phyloP scores from a whole-genome alignment of 2,888 invertebrate genomes.

The Epirrita christyi region DNA sequence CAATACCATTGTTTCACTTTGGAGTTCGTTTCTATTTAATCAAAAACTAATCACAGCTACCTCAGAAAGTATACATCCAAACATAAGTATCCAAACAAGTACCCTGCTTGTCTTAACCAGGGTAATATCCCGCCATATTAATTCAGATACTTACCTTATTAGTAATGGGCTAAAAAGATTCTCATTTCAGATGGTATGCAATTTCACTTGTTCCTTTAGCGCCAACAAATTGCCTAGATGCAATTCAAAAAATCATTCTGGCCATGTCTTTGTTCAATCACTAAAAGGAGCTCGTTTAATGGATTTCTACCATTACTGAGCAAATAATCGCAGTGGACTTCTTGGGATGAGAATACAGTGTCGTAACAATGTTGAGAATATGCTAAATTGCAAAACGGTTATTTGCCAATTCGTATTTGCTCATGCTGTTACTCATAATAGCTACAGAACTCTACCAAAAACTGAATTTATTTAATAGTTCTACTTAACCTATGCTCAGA shows the following conservation, averaged over 20 bases:
- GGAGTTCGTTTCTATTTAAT: no score
- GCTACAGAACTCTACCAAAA: no score
- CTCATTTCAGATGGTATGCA: slow-evolving; percentile 55
- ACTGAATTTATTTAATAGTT: no score
- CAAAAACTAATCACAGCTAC: no score
- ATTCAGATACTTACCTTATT: slow-evolving; percentile 44
- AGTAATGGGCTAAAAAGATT: slow-evolving; percentile 39
- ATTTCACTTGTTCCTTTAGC: slow-evolving; percentile 51
- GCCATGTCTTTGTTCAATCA: slow-evolving; percentile 77
- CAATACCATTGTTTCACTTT: no score
- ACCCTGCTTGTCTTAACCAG: no score
- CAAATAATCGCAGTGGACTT: slow-evolving; percentile 80
- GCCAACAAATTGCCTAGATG: slow-evolving; percentile 71
- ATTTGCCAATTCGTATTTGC: no score
- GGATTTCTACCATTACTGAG: slow-evolving; percentile 84
- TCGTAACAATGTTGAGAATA: slow-evolving; percentile 1
- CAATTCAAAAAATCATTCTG: slow-evolving; percentile 78
- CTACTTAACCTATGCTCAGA: no score
- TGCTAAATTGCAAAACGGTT: no score
- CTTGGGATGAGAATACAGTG: slow-evolving; percentile 60
- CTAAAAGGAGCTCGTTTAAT: slow-evolving; percentile 84
- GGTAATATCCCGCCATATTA: slow-evolving; percentile 29
- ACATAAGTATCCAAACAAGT: no score
- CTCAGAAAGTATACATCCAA: no score
- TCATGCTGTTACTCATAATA: no score